Conservation (phyloP, 2,797 vertebrate genomes). For the Pipistrellus pygmaeus region DNA sequence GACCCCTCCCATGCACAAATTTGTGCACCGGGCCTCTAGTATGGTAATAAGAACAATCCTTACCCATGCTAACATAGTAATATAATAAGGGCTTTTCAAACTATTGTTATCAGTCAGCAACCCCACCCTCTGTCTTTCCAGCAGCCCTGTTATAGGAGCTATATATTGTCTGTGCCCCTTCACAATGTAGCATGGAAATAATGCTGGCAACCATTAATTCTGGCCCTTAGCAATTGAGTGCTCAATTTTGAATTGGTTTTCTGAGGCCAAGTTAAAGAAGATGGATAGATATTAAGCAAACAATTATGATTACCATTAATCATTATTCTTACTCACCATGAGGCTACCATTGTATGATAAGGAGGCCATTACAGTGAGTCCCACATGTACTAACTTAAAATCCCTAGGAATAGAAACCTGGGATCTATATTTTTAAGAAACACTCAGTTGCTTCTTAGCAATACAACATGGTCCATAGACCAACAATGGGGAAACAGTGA, state of each 20-base stretch:
- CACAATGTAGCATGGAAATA: background rate
- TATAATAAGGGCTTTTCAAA: background rate
- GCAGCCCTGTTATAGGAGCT: background rate
- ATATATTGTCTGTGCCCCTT: background rate
- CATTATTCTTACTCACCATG: background rate
- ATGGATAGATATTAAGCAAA: background rate
- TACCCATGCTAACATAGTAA: background rate
- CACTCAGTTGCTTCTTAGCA: background rate
- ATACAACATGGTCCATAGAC: background rate
- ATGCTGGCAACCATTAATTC: background rate
- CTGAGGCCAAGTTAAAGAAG: constrained; percentile 3
- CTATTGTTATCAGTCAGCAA: background rate
- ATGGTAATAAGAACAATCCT: background rate
- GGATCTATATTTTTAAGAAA: background rate
- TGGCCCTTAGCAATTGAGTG: background rate
- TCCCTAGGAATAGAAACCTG: background rate
- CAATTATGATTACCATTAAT: background rate
- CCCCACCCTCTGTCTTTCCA: background rate
- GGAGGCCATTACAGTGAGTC: background rate
- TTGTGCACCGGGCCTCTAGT: no score
- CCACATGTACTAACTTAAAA: background rate
- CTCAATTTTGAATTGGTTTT: constrained; percentile 15
- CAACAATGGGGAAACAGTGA: background rate
- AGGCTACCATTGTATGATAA: background rate
- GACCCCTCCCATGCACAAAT: no score